A percentile compares a stretch with the other conserved stretches of the same genome.
These are phyloP conservation scores for Pedetes capensis DNA, from an alignment of 2,113 vertebrate genomes.

Conservation along the genomic window DNA sequence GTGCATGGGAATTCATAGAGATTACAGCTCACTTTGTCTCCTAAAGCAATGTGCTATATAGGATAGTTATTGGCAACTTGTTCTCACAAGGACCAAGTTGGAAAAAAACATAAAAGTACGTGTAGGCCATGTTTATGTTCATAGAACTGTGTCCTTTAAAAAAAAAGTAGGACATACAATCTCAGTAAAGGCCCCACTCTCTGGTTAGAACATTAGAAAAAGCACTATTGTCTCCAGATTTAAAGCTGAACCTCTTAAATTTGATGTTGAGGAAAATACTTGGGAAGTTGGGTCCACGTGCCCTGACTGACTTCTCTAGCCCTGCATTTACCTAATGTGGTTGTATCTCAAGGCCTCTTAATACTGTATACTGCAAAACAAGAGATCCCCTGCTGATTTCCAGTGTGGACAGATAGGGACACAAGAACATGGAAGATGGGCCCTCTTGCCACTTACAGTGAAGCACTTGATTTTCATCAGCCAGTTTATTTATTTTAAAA, in stretches of 20 bases:
- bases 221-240: neutral
- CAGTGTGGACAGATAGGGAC: neutral
- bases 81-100: neutral
- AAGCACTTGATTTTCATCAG: neutral
- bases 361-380: neutral
- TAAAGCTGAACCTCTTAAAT: neutral
- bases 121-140: conserved; percentile 41
- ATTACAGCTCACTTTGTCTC: neutral
- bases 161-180: neutral
- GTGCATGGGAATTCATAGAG: neutral
- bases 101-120: conserved; percentile 9
- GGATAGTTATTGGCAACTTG: neutral
- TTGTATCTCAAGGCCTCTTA: neutral
- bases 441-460: neutral
- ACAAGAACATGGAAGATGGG: neutral
- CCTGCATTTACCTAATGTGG: neutral
- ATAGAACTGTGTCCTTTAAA: neutral
- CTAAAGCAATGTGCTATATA: neutral
- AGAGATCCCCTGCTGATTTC: neutral
- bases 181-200: neutral
- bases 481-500: conserved; percentile 3
- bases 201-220: neutral
- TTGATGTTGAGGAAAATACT: neutral
- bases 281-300: neutral
- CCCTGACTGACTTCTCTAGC: neutral